Conservation (phyloP, 1,140 invertebrate species). For the Papilio machaon region DNA sequence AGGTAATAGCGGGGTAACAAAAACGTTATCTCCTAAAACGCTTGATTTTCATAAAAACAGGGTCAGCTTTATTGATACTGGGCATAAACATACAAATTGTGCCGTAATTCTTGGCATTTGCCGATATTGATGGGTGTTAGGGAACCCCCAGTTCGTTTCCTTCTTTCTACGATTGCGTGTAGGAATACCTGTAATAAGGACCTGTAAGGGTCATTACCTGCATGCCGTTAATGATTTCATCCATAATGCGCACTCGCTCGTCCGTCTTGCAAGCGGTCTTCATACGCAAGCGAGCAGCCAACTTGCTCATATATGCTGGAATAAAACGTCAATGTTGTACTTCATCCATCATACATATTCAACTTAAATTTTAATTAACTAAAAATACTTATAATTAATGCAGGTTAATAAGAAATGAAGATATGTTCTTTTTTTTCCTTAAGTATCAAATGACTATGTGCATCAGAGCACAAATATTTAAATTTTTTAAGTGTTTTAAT, state of each 20-base stretch:
- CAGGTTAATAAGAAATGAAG: too few species aligned
- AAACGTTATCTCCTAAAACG: too few species aligned
- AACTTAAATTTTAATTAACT: too few species aligned
- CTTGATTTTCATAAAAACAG: background rate
- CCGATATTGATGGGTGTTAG: background rate
- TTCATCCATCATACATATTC: too few species aligned
- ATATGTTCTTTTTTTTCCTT: too few species aligned
- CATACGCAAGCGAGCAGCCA: conserved; percentile 83
- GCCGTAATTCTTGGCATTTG: background rate
- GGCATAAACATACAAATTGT: background rate
- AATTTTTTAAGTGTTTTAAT: too few species aligned
- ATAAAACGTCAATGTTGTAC: conserved; percentile 37
- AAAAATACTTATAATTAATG: too few species aligned
- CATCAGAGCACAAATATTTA: too few species aligned
- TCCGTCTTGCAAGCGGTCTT: conserved; percentile 86
- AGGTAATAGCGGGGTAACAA: too few species aligned
- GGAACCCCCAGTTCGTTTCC: background rate
- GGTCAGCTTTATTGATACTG: too few species aligned
- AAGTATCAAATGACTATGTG: too few species aligned
- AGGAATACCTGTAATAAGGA: background rate
- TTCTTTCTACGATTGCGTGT: background rate
- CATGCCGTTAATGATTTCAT: conserved; percentile 91
- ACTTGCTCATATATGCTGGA: conserved; percentile 84
- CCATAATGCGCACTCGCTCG: conserved; percentile 89
- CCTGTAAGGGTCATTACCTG: conserved; percentile 84